A percentile compares a stretch with the other conserved stretches of the same genome.
Evolutionary conservation across 2,888 invertebrate species (phyloP).

Genomic region (Arge pagana): DNA sequence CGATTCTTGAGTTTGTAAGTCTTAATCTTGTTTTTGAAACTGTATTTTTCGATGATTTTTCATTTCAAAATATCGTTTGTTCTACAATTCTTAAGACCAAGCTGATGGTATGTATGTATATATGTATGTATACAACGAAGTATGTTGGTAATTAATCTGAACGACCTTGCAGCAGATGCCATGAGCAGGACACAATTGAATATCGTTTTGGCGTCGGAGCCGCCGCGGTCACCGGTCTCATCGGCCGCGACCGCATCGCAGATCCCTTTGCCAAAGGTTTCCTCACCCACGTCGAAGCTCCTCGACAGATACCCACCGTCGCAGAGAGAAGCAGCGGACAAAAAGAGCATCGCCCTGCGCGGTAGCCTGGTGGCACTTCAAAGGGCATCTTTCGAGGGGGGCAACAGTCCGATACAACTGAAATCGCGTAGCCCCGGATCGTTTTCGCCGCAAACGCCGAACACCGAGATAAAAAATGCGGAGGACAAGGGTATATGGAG

Average conservation of each 20-base stretch:
- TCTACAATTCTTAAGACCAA: too few species aligned
- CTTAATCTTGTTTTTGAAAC: too few species aligned
- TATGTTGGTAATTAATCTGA: too few species aligned
- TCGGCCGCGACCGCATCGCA: slow-evolving; percentile 44
- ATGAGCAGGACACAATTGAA: slow-evolving; percentile 50
- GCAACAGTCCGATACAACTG: slow-evolving; percentile 37
- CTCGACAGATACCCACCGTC: slow-evolving; percentile 42
- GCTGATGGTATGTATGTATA: too few species aligned
- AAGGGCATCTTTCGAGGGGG: slow-evolving; percentile 50
- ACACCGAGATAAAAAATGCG: slow-evolving; percentile 31
- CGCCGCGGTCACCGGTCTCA: slow-evolving; percentile 33
- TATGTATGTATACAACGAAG: too few species aligned
- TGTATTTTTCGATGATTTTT: too few species aligned
- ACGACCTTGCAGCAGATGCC: slow-evolving; percentile 14
- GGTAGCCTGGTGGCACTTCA: slow-evolving; percentile 52
- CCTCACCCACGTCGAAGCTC: slow-evolving; percentile 38
- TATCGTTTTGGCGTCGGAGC: slow-evolving; percentile 38
- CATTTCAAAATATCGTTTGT: too few species aligned
- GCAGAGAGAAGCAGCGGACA: slow-evolving; percentile 34
- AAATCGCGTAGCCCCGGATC: slow-evolving; percentile 14
- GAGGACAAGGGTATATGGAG: slow-evolving; percentile 28
- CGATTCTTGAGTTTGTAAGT: too few species aligned
- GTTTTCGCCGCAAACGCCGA: slow-evolving; percentile 12
- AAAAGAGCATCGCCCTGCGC: slow-evolving; percentile 29
- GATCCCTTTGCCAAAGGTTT: slow-evolving; percentile 51